phyloP scores from a whole-genome alignment of 2,888 invertebrate species.

The Erynnis tages region DNA sequence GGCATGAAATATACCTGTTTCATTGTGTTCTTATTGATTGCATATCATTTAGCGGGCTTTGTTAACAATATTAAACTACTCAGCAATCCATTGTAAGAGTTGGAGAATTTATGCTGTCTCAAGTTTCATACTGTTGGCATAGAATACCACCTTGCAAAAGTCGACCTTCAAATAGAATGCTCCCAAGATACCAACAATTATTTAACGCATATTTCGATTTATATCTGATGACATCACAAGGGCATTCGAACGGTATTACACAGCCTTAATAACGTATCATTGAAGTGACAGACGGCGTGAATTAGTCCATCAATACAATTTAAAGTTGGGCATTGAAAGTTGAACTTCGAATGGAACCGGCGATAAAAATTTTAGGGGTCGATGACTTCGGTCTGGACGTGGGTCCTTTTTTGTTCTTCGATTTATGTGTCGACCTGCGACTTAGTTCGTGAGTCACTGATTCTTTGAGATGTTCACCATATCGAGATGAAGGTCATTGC shows the following conservation, averaged over 20 bases:
- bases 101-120: background rate
- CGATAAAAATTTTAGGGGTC: constrained; percentile 55
- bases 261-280: constrained; percentile 28
- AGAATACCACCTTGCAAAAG: constrained; percentile 10
- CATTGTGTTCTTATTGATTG: no score
- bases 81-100: background rate
- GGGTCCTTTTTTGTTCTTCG: constrained; percentile 4
- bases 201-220: constrained; percentile 30
- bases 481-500: constrained; percentile 1
- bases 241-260: constrained; percentile 29
- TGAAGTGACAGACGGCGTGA: constrained; percentile 40
- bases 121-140: constrained; percentile 12
- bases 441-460: constrained; percentile 9
- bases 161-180: constrained; percentile 15
- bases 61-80: background rate
- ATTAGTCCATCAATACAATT: constrained; percentile 52
- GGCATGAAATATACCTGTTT: no score
- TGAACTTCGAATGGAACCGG: constrained; percentile 32
- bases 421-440: constrained; percentile 8
- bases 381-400: constrained; percentile 44
- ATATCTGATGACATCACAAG: constrained; percentile 39
- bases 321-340: constrained; percentile 41
- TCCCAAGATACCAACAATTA: constrained; percentile 23
- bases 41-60: no score
- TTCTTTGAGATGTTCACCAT: constrained; percentile 30